Percentiles rank a stretch among this genome's conserved stretches.
These are phyloP conservation scores for Chrysomallon squamiferum DNA, from an alignment of 1,140 invertebrate species.

Conservation along the genomic window DNA sequence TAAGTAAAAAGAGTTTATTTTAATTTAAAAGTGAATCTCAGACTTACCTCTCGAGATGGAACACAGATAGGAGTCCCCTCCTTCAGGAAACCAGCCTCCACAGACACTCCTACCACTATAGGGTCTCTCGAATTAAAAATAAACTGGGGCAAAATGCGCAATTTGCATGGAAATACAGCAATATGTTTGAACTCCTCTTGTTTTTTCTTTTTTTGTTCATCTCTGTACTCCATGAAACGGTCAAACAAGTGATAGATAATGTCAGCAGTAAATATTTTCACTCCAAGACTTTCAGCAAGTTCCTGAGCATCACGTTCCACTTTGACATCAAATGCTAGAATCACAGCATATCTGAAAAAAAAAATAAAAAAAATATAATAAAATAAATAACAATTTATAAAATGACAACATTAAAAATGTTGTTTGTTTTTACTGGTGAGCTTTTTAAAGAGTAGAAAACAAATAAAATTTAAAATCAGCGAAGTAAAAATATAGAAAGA, in stretches of 20 bases:
- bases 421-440: background rate
- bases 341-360: constrained; percentile 85
- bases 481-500: too few relatives aligned
- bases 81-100: constrained; percentile 94
- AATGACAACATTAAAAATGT: background rate
- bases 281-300: constrained; percentile 90
- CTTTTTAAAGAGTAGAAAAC: background rate
- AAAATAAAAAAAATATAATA: too few relatives aligned
- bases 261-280: constrained; percentile 98
- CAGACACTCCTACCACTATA: constrained; percentile 93
- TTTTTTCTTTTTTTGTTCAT: constrained; percentile 91
- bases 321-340: constrained; percentile 99
- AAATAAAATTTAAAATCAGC: background rate
- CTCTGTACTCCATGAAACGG: constrained; percentile 92
- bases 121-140: constrained; percentile 98
- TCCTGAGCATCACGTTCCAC: constrained; percentile 97
- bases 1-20: too few relatives aligned
- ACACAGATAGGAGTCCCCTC: constrained; percentile 97
- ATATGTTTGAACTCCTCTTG: constrained; percentile 91
- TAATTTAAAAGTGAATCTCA: too few relatives aligned
- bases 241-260: constrained; percentile 99
- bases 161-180: constrained; percentile 97
- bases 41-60: constrained; percentile 81
- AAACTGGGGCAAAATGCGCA: constrained; percentile 86
- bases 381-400: background rate